These are phyloP conservation scores for Embidobia sp. DNA, from an alignment of 2,888 invertebrate genomes.

Conservation along the genomic window DNA sequence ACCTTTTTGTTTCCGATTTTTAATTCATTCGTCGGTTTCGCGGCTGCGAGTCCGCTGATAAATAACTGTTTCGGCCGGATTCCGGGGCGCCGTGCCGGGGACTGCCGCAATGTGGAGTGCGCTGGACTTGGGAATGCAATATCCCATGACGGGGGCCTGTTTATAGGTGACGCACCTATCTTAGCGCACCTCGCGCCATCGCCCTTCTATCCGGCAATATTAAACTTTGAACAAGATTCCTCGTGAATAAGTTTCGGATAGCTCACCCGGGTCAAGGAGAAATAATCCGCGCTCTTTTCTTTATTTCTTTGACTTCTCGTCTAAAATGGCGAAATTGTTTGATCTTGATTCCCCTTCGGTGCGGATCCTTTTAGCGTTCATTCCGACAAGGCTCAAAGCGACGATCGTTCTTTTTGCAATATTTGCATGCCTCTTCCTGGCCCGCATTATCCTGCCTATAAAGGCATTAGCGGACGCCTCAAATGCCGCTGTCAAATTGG, in stretches of 20 bases:
- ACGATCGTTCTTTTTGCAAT: slow-evolving; percentile 34
- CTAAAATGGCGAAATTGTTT: slow-evolving; percentile 54
- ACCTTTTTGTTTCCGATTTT: slow-evolving; percentile 37
- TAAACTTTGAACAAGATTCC: slow-evolving; percentile 76
- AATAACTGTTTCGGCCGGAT: slow-evolving; percentile 43
- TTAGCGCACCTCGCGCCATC: slow-evolving; percentile 68
- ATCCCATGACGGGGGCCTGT: slow-evolving; percentile 54
- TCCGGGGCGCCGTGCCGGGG: slow-evolving; percentile 16
- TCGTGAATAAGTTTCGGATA: slow-evolving; percentile 75
- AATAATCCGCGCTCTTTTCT: slow-evolving; percentile 60
- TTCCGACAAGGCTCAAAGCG: slow-evolving; percentile 49
- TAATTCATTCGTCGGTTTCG: slow-evolving; percentile 24
- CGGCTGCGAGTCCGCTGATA: slow-evolving; percentile 25
- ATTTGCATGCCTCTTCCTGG: slow-evolving; percentile 46
- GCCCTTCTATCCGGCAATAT: slow-evolving; percentile 75
- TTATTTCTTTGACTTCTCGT: slow-evolving; percentile 53
- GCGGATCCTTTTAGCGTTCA: slow-evolving; percentile 55
- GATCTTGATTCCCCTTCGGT: slow-evolving; percentile 53
- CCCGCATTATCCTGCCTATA: slow-evolving; percentile 28
- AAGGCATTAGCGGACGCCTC: slow-evolving; percentile 27
- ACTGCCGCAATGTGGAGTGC: slow-evolving; percentile 48
- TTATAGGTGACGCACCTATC: slow-evolving; percentile 68
- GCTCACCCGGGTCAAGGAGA: slow-evolving; percentile 61
- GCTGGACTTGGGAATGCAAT: slow-evolving; percentile 55
- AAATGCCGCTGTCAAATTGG: slow-evolving; percentile 7